A percentile compares a stretch with the other conserved stretches of the same genome.
These are phyloP conservation scores for Macropodus opercularis DNA, from an alignment of 2,797 vertebrate genomes.

Conservation along the genomic window DNA sequence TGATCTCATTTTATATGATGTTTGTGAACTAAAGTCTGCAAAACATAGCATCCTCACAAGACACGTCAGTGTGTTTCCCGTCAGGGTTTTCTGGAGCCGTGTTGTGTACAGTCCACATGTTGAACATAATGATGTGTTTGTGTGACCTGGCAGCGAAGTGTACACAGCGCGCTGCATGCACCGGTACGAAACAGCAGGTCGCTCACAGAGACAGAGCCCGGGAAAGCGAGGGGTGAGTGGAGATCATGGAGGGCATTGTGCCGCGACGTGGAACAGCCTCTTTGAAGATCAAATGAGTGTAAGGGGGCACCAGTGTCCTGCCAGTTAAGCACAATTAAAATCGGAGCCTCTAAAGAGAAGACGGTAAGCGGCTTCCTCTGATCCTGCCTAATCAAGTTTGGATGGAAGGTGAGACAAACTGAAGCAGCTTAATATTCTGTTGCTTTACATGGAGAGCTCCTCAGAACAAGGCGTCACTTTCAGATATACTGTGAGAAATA, in stretches of 20 bases:
- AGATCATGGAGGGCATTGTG: slow-evolving; percentile 47
- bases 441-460: too few species aligned
- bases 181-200: slow-evolving; percentile 18
- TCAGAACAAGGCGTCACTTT: slow-evolving; percentile 31
- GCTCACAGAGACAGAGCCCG: slow-evolving; percentile 29
- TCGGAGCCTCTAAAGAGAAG: slow-evolving; percentile 73
- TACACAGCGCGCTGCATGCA: slow-evolving; percentile 15
- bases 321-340: slow-evolving; percentile 79
- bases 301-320: slow-evolving; percentile 59
- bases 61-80: slow-evolving; percentile 6
- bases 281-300: slow-evolving; percentile 79
- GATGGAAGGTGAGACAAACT: slow-evolving; percentile 66
- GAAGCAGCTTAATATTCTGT: too few species aligned
- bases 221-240: slow-evolving; percentile 46
- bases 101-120: slow-evolving; percentile 15
- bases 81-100: slow-evolving; percentile 3
- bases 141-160: slow-evolving; percentile 21
- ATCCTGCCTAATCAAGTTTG: slow-evolving; percentile 77
- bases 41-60: neutral
- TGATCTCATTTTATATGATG: slow-evolving; percentile 2
- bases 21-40: neutral
- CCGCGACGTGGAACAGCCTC: slow-evolving; percentile 58
- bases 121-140: slow-evolving; percentile 26
- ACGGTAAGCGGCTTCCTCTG: slow-evolving; percentile 73
- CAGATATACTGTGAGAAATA: slow-evolving; percentile 2